A percentile compares a stretch with the other conserved stretches of the same genome.
Conservation (phyloP, 2,113 vertebrate genomes). For the Pygathrix nemaeus region DNA sequence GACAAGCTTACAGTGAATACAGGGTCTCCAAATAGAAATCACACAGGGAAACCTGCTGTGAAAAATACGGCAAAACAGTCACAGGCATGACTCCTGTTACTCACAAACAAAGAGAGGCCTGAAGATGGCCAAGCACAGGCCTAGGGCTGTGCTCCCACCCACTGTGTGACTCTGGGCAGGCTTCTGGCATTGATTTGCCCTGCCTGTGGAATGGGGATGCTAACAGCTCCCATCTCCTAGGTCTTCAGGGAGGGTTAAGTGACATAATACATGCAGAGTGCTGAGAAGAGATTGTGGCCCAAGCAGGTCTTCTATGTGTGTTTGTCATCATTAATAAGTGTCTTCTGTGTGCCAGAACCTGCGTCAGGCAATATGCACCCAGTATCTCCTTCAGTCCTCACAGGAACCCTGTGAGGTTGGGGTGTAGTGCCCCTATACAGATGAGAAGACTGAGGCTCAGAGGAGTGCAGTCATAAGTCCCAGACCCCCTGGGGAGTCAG, state of each 20-base stretch:
- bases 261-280: neutral
- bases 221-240: neutral
- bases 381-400: neutral
- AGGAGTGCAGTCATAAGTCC: neutral
- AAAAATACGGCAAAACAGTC: too few relatives aligned
- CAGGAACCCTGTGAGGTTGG: neutral
- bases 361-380: neutral
- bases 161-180: neutral
- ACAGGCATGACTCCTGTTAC: fast-evolving
- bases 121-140: neutral
- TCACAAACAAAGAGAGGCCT: neutral
- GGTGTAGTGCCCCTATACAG: neutral
- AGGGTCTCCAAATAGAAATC: neutral
- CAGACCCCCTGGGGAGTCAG: neutral
- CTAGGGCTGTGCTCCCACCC: neutral
- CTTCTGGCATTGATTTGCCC: neutral
- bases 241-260: neutral
- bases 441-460: neutral
- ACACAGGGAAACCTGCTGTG: neutral
- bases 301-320: neutral
- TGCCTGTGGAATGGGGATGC: neutral
- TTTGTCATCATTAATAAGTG: too few relatives aligned
- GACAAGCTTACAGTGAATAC: neutral
- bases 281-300: neutral
- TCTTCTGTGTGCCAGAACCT: neutral